Percentiles rank a stretch among this genome's conserved stretches.
phyloP scores from a whole-genome alignment of 1,140 invertebrate species.

The Drosophila azteca region DNA sequence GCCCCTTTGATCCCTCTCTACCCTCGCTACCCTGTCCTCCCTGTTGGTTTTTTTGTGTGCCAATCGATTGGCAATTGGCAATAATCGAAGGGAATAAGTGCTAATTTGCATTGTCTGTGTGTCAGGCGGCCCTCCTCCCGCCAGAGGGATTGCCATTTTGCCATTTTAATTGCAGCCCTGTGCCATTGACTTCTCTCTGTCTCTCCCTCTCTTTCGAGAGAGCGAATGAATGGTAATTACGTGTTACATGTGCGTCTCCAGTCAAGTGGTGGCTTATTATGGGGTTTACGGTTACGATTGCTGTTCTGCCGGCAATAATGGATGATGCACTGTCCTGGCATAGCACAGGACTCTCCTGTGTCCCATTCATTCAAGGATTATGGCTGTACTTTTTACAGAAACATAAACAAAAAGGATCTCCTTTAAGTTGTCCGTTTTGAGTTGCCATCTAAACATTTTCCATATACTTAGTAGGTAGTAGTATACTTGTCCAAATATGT shows the following conservation, averaged over 20 bases:
- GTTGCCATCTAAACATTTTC: no score
- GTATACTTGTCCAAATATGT: no score
- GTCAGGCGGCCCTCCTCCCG: conserved; percentile 27
- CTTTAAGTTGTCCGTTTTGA: no score
- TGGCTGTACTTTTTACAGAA: no score
- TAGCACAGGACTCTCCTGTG: no score
- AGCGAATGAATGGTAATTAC: conserved; percentile 38
- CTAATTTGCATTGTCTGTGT: conserved; percentile 73
- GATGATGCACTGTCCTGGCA: background rate
- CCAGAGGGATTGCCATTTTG: conserved; percentile 41
- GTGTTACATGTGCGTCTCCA: conserved; percentile 29
- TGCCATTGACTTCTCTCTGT: conserved; percentile 25
- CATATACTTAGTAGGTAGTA: no score
- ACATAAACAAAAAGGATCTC: no score
- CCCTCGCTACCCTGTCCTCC: no score
- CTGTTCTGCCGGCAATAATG: conserved; percentile 7
- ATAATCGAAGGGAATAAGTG: conserved; percentile 73
- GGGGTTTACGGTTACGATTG: conserved; percentile 1
- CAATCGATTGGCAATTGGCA: conserved; percentile 73
- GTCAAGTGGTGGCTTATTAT: conserved; percentile 43
- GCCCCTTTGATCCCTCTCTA: conserved; percentile 25
- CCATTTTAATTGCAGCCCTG: conserved; percentile 40
- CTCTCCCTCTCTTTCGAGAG: no score
- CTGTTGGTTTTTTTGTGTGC: conserved; percentile 21
- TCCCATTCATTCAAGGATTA: no score